Evolutionary conservation across 2,888 invertebrate species (phyloP).

Genomic region (Acanthacorydalis orientalis): DNA sequence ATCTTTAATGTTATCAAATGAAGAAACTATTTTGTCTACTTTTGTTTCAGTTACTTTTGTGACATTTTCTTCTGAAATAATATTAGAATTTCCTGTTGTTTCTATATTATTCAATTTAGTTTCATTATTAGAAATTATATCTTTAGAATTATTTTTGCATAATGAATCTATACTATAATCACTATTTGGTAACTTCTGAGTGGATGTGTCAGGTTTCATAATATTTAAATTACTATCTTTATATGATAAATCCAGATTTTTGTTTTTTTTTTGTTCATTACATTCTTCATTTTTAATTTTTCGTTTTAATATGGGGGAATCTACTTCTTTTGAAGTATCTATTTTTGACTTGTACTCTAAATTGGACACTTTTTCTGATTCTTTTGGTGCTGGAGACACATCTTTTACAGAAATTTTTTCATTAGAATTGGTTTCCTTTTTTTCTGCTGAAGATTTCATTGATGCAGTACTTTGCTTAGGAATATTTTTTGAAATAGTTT

Average conservation of each 20-base stretch:
- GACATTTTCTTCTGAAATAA: constrained; percentile 7
- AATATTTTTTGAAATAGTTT: no score
- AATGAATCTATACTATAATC: constrained; percentile 6
- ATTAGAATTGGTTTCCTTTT: not conserved
- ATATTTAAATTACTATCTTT: constrained; percentile 3
- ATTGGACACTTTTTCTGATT: not conserved
- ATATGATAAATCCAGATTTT: no score
- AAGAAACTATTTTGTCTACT: not conserved
- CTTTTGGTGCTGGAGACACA: not conserved
- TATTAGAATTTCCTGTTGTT: not conserved
- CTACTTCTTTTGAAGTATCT: not conserved
- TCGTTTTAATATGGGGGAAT: not conserved
- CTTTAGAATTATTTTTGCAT: constrained; percentile 6
- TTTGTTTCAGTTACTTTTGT: constrained; percentile 5
- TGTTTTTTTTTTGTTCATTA: not conserved
- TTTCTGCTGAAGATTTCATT: not conserved
- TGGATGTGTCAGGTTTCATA: constrained; percentile 6
- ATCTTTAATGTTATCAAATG: not conserved
- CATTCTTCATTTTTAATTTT: not conserved
- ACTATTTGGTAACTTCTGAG: constrained; percentile 1
- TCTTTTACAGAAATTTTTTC: constrained; percentile 7
- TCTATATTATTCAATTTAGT: not conserved
- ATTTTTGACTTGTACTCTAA: not conserved
- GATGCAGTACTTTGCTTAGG: no score
- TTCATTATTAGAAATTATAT: constrained; percentile 3